A percentile compares a stretch with the other conserved stretches of the same genome.
These are phyloP conservation scores for Acinonyx jubatus DNA, from an alignment of 2,113 vertebrate genomes.

Conservation along the genomic window DNA sequence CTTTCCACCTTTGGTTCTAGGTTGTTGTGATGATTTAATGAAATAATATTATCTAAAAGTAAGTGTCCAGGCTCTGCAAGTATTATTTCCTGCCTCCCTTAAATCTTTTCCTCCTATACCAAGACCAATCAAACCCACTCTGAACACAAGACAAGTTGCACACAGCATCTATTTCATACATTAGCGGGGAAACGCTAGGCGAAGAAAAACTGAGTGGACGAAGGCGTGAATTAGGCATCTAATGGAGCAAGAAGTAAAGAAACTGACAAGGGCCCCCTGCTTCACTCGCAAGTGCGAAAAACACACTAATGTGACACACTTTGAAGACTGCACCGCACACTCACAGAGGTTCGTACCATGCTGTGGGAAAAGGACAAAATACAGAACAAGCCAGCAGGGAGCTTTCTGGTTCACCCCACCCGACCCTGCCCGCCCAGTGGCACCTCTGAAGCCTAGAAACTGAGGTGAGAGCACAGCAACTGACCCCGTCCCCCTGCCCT, in stretches of 20 bases:
- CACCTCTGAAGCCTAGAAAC: background rate
- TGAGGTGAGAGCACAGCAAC: background rate
- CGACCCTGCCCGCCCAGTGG: background rate
- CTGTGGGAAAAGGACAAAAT: background rate
- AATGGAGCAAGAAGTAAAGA: background rate
- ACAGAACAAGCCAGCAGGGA: background rate
- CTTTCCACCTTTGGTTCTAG: background rate
- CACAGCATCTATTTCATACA: background rate
- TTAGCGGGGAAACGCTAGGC: background rate
- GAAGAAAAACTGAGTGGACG: background rate
- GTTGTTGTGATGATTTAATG: background rate
- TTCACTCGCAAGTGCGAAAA: background rate
- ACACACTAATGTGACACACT: constrained; percentile 51
- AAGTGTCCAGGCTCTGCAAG: background rate
- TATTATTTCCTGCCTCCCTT: background rate
- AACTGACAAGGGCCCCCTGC: background rate
- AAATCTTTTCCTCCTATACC: background rate
- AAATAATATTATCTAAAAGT: background rate
- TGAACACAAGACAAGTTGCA: background rate
- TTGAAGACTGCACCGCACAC: background rate
- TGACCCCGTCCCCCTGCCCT: background rate
- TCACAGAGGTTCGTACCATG: background rate
- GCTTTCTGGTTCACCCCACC: background rate
- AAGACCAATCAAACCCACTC: background rate
- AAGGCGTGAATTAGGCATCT: background rate